Evolutionary conservation across 2,888 invertebrate genomes (phyloP).

Genomic region (Drosophila testacea): DNA sequence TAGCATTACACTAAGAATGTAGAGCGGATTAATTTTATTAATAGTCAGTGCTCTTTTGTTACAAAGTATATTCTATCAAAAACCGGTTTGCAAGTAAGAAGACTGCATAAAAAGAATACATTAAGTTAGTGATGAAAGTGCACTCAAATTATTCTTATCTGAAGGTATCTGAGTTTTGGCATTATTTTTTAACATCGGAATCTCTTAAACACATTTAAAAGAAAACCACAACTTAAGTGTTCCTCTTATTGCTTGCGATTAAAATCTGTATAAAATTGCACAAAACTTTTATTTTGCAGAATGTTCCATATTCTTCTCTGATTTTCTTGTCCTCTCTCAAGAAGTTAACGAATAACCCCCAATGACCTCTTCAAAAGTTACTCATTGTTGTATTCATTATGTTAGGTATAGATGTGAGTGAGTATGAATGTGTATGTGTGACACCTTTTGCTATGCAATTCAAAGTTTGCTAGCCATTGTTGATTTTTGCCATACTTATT

Average conservation of each 20-base stretch:
- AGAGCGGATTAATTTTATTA: too few species aligned
- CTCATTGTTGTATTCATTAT: slow-evolving; percentile 34
- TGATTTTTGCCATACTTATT: slow-evolving; percentile 33
- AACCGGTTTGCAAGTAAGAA: too few species aligned
- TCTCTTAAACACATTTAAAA: too few species aligned
- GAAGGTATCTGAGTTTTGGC: too few species aligned
- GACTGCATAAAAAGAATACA: too few species aligned
- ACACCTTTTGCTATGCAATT: slow-evolving; percentile 47
- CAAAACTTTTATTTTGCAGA: slow-evolving; percentile 2
- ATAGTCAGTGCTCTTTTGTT: too few species aligned
- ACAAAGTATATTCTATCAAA: too few species aligned
- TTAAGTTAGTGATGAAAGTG: too few species aligned
- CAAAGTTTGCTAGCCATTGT: slow-evolving; percentile 43
- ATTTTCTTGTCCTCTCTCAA: not conserved
- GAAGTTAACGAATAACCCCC: slow-evolving; percentile 30
- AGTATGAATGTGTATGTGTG: slow-evolving; percentile 18
- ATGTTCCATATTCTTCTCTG: not conserved
- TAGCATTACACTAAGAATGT: too few species aligned
- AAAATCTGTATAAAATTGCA: not conserved
- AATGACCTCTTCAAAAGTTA: slow-evolving; percentile 43
- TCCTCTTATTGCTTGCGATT: not conserved
- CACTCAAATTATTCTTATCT: too few species aligned
- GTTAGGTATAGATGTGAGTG: slow-evolving; percentile 2
- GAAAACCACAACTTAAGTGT: not conserved
- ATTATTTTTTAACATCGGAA: too few species aligned